Base-by-base conservation (phyloP, 2,888 invertebrate genomes). In the Andricus quercusramuli region DNA sequence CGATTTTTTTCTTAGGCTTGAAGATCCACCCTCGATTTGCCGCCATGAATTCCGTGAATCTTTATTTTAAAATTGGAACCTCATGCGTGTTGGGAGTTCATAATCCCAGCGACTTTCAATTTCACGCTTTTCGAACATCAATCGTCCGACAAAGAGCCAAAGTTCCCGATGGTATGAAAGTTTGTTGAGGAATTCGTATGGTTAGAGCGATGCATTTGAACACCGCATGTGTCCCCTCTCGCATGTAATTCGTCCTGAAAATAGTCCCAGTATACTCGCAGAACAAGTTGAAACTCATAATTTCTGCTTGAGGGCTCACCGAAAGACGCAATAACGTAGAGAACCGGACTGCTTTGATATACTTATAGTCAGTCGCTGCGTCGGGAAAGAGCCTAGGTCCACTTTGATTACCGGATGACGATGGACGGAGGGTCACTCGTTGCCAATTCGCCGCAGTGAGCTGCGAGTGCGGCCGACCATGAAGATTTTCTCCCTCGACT, bases 351-450 rank as follows among this genome's bases (percentile, higher is more conserved):
- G 88, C 91, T 91, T 90, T 90, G 90, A 91, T 90, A 91, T 89
- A 90, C 88, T 91, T 90, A 90, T 90, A 90, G 87, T 81, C 80
- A 90, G 87, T 82, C 80, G 82, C 83, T 82, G 82, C 78, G 79
- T 81, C 81, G 80, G 83, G 86, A 88, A 87, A 86, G 83, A 89
- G 88, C 88, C 86, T 86, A 80, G 86, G 87, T 87, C 87, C 88
- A 89, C 89, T 91, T 90, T 90, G 90, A 90, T 91, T 91, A 90
- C 89, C 87, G 87, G 87, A 88, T 88, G 90, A 89, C 88, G 88
- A 88, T 88, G 87, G 80, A 81, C 74, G 80, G 81, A 81, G 84
- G 84, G 84, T 87, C 86, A 86, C 86, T 83, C 78, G 80, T 79
- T 78, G 80, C 83, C 82, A 83, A 88, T 86, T 88, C 84, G 85